Percentiles rank a stretch among this genome's conserved stretches.
Evolutionary conservation across 2,113 vertebrate species (phyloP).

Genomic region (Nothoprocta pentlandii): DNA sequence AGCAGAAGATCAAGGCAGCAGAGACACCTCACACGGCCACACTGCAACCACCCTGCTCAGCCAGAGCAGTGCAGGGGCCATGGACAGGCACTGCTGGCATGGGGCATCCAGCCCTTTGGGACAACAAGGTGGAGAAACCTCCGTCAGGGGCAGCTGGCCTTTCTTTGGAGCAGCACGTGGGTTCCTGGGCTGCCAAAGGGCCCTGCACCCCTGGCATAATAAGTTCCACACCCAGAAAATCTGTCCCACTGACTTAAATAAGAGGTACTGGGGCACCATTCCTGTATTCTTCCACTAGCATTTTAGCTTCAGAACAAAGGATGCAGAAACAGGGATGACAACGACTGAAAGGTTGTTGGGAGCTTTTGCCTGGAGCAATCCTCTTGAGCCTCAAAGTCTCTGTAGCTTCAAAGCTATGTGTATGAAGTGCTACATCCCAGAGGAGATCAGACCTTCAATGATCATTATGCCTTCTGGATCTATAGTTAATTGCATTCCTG

Average conservation of each 20-base stretch:
- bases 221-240: not conserved
- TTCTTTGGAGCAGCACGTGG: fast-evolving
- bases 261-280: not conserved
- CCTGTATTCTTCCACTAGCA: not conserved
- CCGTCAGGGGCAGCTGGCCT: fast-evolving
- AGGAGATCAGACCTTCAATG: not conserved
- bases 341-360: not conserved
- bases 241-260: fast-evolving
- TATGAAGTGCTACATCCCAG: not conserved
- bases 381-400: conserved; percentile 13
- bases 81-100: not conserved
- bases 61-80: not conserved
- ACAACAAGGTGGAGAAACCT: not conserved
- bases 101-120: not conserved
- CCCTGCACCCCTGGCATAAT: not conserved
- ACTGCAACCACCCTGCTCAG: fast-evolving
- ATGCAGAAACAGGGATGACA: not conserved
- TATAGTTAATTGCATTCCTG: conserved; percentile 5
- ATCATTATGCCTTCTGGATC: not conserved
- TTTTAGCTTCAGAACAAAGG: not conserved
- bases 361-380: conserved; percentile 7
- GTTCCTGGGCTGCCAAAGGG: not conserved
- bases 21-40: not conserved
- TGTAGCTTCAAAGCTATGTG: conserved; percentile 13
- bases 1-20: not conserved